Base-by-base conservation (phyloP, 2,888 invertebrate species). In the Tolmerus cingulatus region DNA sequence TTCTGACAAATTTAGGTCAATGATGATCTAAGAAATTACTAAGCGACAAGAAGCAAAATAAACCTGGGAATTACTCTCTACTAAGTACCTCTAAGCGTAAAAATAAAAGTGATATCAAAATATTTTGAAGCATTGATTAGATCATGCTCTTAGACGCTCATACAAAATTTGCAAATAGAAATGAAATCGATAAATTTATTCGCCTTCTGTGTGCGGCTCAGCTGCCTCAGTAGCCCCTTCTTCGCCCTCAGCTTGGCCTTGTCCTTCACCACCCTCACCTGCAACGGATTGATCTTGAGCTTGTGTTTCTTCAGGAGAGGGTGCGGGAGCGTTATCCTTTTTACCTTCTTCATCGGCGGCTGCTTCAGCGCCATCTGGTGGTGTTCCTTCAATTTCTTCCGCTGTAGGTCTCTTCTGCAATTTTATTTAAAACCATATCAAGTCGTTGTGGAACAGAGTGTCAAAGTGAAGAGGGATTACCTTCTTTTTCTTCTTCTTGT, bases 401-500 rank as follows among this genome's bases (percentile, higher is more conserved):
- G 88, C 88, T 46, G 46, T 46, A 14, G 16, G 88, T 16, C 88
- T 89, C 37, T 89, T 90, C 77, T 46, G 43, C 27, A 81, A 81
- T 46, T 23, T 46, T 79, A 23, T 77, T 40, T 1, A 0, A 51
- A 51, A n/a, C 2, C 7, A 51, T 5, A 51, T n/a, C 7, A 51
- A 16, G n/a, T 51, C n/a, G 51, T 51, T 16, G 0, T n/a, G 5
- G 51, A n/a, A 51, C n/a, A 19, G 19, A 66, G 5, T 57, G 12
- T 23, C 12, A 66, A 27, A 23, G 3, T 66, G 7, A 23, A n/a
- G 66, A 66, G 46, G 19, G 46, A 12, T 55, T 90, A 91, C 92
- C 90, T 91, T 92, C 92, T 93, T 95, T 88, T 89, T 91, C 90
- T 94, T 94, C 90, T 94, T 94, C 91, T 93, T 94, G n/a, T 77